Evolutionary conservation across 2,113 vertebrate genomes (phyloP).

Genomic region (Furnarius figulus): DNA sequence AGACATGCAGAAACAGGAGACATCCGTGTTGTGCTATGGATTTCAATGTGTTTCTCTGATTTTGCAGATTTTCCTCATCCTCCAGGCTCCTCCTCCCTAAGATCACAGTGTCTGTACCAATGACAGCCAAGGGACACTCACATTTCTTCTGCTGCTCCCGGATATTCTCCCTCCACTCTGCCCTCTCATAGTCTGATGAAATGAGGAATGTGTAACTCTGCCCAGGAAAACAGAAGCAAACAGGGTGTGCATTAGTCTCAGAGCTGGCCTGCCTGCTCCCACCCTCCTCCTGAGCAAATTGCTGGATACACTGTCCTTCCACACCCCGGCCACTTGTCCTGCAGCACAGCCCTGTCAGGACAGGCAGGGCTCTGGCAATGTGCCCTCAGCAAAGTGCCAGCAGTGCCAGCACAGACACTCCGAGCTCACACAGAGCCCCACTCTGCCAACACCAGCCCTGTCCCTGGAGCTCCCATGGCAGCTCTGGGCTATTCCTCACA

Average conservation of each 20-base stretch:
- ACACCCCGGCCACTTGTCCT: not conserved
- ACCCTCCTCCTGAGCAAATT: not conserved
- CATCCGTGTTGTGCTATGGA: not conserved
- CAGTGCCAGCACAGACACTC: accelerated
- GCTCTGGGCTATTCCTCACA: not conserved
- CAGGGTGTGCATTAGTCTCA: not conserved
- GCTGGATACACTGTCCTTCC: not conserved
- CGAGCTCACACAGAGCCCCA: not conserved
- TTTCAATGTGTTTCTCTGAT: accelerated
- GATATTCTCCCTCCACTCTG: constrained; percentile 93
- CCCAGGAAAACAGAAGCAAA: not conserved
- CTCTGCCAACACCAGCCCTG: not conserved
- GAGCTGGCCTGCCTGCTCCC: not conserved
- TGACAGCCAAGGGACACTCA: constrained; percentile 65
- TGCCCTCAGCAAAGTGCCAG: not conserved
- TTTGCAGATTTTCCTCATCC: not conserved
- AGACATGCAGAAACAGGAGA: not conserved
- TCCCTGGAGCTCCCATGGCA: not conserved
- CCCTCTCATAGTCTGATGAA: constrained; percentile 94
- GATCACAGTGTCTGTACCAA: not conserved
- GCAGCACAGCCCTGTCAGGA: not conserved
- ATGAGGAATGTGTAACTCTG: constrained; percentile 95
- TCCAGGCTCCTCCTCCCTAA: not conserved
- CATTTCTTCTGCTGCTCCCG: constrained; percentile 98
- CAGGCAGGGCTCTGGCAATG: not conserved